Evolutionary conservation across 92 coral and sea anemone genomes (phyloP), one percentile per base, ranked within the genome.

Genomic region (Palythoa grandis): DNA sequence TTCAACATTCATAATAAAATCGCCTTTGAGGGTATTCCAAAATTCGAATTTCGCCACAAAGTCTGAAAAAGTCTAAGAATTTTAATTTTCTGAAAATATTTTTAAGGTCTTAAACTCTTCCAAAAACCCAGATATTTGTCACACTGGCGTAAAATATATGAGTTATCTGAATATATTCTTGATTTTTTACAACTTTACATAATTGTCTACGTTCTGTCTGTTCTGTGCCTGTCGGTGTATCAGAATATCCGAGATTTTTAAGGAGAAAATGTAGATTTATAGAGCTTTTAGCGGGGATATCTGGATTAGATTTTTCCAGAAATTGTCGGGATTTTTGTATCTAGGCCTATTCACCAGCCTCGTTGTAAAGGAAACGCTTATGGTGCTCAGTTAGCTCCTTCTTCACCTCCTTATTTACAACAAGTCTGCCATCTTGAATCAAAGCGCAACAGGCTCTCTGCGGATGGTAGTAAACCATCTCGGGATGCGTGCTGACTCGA

Each of bases 21-120:
- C 48, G 37, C 77, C 77, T 11, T 43, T 68, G 39, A 68, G 72
- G 14, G 86, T 65, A 23, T 65, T 65, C 29, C 6, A 65, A 19
- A 19, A 65, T 65, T 19, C 24, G 29, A 65, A 19, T 5, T 65
- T 65, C 11, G 35, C 29, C 29, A 19, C 35, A 65, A 65, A 65
- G 29, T 65, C 9, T 1, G 4, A 65, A 65, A 65, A 65, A 9
- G 2, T 65, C 11, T 65, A 65, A 65, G 11, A 19, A 65, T 65
- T 7, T 7, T 11, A 19, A 22, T 17, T 65, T 65, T 65, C 19
- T 19, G 29, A 65, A 65, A 65, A 65, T 40, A 3, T 65, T 23
- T 65, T 65, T 19, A 65, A 65, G 14, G 61, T 56, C 61, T 56
- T 56, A 3, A 65, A 65, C 70, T 65, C 3, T 2, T 65, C 70